Base-by-base conservation (phyloP, 1,140 invertebrate species). In the Adoxophyes honmai region DNA sequence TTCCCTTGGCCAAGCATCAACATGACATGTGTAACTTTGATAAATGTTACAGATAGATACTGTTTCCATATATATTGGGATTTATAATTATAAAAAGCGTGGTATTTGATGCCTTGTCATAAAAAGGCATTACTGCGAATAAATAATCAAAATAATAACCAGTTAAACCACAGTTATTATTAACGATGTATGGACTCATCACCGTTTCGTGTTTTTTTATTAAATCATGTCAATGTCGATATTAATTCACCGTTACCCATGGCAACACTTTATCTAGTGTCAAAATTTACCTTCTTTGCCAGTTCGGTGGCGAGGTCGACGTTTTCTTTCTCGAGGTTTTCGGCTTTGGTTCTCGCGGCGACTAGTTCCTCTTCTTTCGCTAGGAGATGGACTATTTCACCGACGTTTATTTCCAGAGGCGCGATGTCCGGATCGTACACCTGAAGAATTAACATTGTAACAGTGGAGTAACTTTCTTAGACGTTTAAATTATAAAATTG, bases 301-400 rank as follows among this genome's bases (percentile, higher is more conserved):
- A 98, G 85, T 75, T 94, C 94, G 7, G 93, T 94, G 14, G 95
- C 93, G 72, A 98, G 91, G 58, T 98, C 96, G 1, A 93, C 93
- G 79, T 97, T 98, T 78, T 98, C 96, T 66, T 94, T 94, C 78
- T 98, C 96, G 52, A 98, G 73, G 75, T 96, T 96, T 53, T 97
- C 94, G 0, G 97, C 95, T 75, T 97, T 97, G 36, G 92, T 94
- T 65, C 95, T 92, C 0, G 96, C 96, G 6, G 94, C 95, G 0
- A 96, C 94, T 14, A 98, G 88, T 85, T 99, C 97, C 76, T 98
- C 96, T 88, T 99, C 98, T 86, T 97, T 98, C 6, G 97, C 96
- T 42, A 98, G 87, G 75, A 97, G 90, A 67, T 96, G 96, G 4
- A 98, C 95, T 42, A 98, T 94, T 90, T 97, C 95, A 71, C 94